Percentiles rank a stretch among this genome's conserved stretches.
phyloP scores from a whole-genome alignment of 2,113 vertebrate genomes.

The Forbesichthys agassizii region DNA sequence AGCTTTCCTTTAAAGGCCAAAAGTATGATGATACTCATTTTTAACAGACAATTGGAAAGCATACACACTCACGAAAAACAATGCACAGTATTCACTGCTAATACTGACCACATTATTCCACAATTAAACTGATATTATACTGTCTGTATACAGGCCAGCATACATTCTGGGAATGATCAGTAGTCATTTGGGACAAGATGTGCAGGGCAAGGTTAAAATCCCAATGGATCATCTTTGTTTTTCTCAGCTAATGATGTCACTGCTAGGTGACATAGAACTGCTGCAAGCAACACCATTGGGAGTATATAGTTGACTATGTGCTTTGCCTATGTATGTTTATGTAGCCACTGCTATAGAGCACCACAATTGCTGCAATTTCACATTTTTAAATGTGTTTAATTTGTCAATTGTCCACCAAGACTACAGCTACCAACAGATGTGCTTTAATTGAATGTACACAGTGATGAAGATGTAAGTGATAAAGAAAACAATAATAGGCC shows the following conservation, averaged over 20 bases:
- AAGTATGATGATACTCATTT: too few species aligned
- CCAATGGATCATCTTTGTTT: conserved; percentile 37
- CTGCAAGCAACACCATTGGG: conserved; percentile 26
- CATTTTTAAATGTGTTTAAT: neutral
- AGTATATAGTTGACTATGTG: conserved; percentile 19
- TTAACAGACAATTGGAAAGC: too few species aligned
- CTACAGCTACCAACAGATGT: too few species aligned
- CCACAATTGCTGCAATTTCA: neutral
- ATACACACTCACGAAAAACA: too few species aligned
- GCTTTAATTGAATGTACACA: too few species aligned
- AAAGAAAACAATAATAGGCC: too few species aligned
- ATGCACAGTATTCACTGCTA: too few species aligned
- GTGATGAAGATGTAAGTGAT: too few species aligned
- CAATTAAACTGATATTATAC: neutral
- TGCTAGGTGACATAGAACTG: conserved; percentile 28
- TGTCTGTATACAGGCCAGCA: neutral
- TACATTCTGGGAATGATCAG: conserved; percentile 6
- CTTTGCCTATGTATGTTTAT: neutral
- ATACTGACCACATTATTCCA: neutral
- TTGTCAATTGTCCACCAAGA: too few species aligned
- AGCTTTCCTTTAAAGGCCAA: too few species aligned
- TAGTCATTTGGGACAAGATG: conserved; percentile 19
- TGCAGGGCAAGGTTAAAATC: conserved; percentile 14
- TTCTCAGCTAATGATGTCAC: conserved; percentile 50
- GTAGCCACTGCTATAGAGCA: neutral